phyloP scores from a whole-genome alignment of 2,888 invertebrate genomes.

The Pristionchus fissidentatus region DNA sequence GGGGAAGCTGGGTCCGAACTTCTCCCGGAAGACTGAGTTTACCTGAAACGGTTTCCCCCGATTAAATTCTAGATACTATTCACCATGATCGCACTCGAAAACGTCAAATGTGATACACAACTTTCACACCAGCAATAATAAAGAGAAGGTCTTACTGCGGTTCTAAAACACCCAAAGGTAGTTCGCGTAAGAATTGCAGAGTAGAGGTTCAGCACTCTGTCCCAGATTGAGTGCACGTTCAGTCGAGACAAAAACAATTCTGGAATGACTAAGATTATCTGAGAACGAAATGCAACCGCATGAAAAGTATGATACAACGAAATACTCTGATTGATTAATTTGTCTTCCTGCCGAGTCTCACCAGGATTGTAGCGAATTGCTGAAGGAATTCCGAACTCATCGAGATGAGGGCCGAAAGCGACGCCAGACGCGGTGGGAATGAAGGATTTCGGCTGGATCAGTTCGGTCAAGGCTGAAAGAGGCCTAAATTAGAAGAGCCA shows the following conservation, averaged over 20 bases:
- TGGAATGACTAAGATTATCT: background rate
- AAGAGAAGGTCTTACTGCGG: background rate
- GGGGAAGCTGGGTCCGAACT: background rate
- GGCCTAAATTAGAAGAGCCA: too few species aligned
- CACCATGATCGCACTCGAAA: too few species aligned
- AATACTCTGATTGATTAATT: background rate
- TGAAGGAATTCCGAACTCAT: background rate
- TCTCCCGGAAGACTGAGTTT: background rate
- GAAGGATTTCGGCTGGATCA: slow-evolving; percentile 5
- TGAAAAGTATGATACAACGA: too few species aligned
- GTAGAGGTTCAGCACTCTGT: background rate
- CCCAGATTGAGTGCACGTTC: slow-evolving; percentile 7
- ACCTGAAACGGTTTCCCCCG: background rate
- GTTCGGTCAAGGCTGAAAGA: background rate
- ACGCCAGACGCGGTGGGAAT: background rate
- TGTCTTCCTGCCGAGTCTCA: too few species aligned
- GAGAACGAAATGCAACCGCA: background rate
- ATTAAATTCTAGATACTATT: too few species aligned
- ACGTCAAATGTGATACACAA: too few species aligned
- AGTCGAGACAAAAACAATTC: background rate
- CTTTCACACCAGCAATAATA: too few species aligned
- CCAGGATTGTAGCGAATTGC: background rate
- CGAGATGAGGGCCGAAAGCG: background rate
- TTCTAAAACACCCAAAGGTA: background rate
- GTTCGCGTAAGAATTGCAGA: too few species aligned